Percentiles rank a stretch among this genome's conserved stretches.
Conservation (phyloP, 35 echinoderm and acorn worm genomes). For the Stichopus chloronotus region DNA sequence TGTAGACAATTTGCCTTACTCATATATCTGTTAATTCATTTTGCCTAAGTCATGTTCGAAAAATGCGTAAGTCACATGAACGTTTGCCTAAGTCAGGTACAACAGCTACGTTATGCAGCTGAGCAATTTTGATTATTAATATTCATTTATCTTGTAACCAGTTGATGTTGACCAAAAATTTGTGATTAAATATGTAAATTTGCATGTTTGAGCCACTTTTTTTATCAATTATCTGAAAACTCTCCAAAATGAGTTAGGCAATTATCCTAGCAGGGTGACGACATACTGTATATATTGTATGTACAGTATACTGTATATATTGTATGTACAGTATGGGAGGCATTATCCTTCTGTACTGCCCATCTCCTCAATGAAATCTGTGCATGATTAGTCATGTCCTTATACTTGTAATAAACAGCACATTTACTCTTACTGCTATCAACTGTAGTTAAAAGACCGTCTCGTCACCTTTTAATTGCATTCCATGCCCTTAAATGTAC, state of each 20-base stretch:
- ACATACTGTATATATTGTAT: no score
- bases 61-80: conserved; percentile 2
- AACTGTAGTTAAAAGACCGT: no score
- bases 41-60: not conserved
- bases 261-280: conserved; percentile 7
- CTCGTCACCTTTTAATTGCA: no score
- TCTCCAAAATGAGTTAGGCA: not conserved
- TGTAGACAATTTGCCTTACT: not conserved
- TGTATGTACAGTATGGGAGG: no score
- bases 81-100: not conserved
- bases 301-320: no score
- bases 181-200: not conserved
- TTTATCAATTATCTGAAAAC: not conserved
- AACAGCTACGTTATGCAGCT: not conserved
- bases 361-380: no score
- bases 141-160: not conserved
- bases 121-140: not conserved
- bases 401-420: no score
- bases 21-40: not conserved
- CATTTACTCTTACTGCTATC: no score
- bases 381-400: no score
- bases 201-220: conserved; percentile 1
- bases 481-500: no score
- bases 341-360: no score
- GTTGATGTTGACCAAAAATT: conserved; percentile 2